phyloP scores from a whole-genome alignment of 37 sponge, comb jelly and placozoan genomes.

The Ianthella basta region DNA sequence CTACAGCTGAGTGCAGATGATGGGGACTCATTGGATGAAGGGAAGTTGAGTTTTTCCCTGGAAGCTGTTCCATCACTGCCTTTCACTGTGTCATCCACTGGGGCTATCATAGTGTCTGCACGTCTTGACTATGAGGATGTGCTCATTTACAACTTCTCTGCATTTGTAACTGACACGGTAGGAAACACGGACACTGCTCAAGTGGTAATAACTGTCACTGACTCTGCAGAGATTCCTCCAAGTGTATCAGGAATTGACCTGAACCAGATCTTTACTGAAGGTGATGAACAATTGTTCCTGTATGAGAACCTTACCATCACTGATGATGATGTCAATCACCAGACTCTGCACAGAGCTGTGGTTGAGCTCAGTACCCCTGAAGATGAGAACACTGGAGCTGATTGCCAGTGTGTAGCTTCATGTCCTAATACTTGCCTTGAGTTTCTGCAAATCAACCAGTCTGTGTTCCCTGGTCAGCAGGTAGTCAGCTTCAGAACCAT shows the following conservation, averaged over 20 bases:
- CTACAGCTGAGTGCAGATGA: neutral
- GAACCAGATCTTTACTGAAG: neutral
- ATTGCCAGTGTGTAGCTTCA: neutral
- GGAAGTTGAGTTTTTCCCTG: slow-evolving; percentile 34
- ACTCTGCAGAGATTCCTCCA: neutral
- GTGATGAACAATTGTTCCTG: neutral
- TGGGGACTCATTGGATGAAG: slow-evolving; percentile 41
- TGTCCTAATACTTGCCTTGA: slow-evolving; percentile 47
- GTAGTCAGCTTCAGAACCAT: slow-evolving; percentile 25
- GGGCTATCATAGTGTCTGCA: neutral
- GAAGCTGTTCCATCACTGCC: neutral
- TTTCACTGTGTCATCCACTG: neutral
- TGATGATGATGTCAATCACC: neutral
- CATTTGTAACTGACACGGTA: neutral
- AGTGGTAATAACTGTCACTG: slow-evolving; percentile 20
- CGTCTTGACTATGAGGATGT: neutral
- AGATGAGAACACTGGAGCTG: neutral
- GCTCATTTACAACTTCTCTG: neutral
- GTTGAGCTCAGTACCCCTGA: neutral
- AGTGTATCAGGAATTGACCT: neutral
- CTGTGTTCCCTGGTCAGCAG: slow-evolving; percentile 44
- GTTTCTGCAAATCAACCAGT: slow-evolving; percentile 53
- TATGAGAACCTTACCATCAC: neutral
- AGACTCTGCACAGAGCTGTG: neutral
- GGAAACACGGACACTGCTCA: neutral